Percentiles rank a stretch among this genome's conserved stretches.
These are phyloP conservation scores for Trigoniulus corallinus DNA, from an alignment of 1,140 invertebrate species.

Conservation along the genomic window DNA sequence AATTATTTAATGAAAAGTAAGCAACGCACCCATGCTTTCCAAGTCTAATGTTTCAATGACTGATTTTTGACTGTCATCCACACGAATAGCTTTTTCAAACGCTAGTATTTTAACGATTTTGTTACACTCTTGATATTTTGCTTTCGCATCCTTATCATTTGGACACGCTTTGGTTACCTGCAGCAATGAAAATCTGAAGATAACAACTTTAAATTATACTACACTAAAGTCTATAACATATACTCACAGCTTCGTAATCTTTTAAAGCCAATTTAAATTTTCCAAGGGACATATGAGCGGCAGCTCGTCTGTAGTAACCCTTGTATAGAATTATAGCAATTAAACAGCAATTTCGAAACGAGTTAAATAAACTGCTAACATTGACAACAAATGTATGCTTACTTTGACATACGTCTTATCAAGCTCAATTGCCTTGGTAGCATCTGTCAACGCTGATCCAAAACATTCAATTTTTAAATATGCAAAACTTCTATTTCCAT, in stretches of 20 bases:
- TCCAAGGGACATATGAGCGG: conserved; percentile 90
- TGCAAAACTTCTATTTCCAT: conserved; percentile 87
- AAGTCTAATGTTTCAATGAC: conserved; percentile 74
- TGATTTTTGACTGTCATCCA: conserved; percentile 71
- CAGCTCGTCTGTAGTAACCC: conserved; percentile 73
- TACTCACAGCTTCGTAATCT: conserved; percentile 82
- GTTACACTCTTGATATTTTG: conserved; percentile 86
- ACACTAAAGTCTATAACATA: conserved; percentile 6
- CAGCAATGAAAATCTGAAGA: background rate
- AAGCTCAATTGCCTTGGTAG: conserved; percentile 72
- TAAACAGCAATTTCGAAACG: conserved; percentile 2
- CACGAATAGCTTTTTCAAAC: conserved; percentile 93
- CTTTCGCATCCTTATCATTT: conserved; percentile 81
- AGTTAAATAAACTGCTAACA: background rate
- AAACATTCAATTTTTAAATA: conserved; percentile 84
- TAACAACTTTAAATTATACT: background rate
- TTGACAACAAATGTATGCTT: conserved; percentile 25
- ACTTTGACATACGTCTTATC: conserved; percentile 85
- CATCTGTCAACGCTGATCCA: conserved; percentile 82
- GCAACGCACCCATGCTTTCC: conserved; percentile 67
- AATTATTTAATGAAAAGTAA: too few relatives aligned
- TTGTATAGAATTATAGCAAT: conserved; percentile 9
- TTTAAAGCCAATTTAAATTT: conserved; percentile 92
- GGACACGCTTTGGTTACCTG: conserved; percentile 75
- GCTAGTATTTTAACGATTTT: conserved; percentile 90